Evolutionary conservation across 2,888 invertebrate genomes (phyloP), one percentile per base, ranked within the genome.

Genomic region (Lasioglossum zephyrum): DNA sequence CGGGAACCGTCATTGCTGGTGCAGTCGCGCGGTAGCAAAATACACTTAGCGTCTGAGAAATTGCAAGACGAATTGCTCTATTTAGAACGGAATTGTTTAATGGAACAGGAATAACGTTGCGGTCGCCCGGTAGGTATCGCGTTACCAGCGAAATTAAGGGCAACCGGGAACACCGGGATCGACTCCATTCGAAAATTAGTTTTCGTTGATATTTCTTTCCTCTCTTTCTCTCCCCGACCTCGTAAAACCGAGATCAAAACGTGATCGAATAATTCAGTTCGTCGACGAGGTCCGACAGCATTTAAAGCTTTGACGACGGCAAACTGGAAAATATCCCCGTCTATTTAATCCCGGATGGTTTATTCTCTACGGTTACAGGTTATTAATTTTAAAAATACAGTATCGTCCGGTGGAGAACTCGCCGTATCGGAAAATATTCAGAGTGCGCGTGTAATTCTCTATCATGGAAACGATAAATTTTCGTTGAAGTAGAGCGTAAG

Each of bases 1-100:
- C 22, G 44, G 81, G 39, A 70, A 70, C 31, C 82, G 31, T 31
- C 76, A 72, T 73, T 31, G 73, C 47, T 44, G 73, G 53, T 26
- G 44, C 73, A 36, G 39, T 31, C n/a, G 44, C 5, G 41, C 41
- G 69, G 16, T 31, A 18, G 39, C 57, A 18, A 72, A 66, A 76
- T 44, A 76, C 72, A 26, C 41, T 76, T 39, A 26, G 31, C n/a
- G 69, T 69, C 49, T 49, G 49, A 73, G 49, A 49, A 73, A 73
- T 73, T 36, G 73, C 31, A 36, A 36, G 49, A 73, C 73, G 73
- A 36, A 73, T 53, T 26, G 49, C 31, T 18, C 44, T 49, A 31
- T 36, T 53, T 49, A 22, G 36, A 53, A 36, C 9, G 73, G 73
- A 49, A 44, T 26, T 47, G 26, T 44, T 44, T 44, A 44, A 44